Base-by-base conservation (phyloP, 2,888 invertebrate species). In the Phaonia tiefii region DNA sequence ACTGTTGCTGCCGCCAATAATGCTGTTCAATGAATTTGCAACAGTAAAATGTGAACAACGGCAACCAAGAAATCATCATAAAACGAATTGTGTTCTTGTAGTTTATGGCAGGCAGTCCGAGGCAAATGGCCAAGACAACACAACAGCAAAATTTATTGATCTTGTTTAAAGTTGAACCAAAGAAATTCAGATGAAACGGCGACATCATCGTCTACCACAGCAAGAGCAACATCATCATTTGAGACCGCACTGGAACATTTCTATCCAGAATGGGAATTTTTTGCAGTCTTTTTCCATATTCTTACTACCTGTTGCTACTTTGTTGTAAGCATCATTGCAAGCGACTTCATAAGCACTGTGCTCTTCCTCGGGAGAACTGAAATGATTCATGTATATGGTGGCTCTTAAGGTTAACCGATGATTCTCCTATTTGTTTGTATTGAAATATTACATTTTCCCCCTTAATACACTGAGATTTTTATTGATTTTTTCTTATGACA, bases 11-110 rank as follows among this genome's bases (percentile, higher is more conserved):
- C 46, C 46, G 20, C 51, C 20, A 26, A 44, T 66, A 44, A 3
- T 69, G 39, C 26, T 81, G 81, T 78, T 78, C 78, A 81, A 72
- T 81, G 81, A 78, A 78, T 81, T 81, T 81, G 77, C 71, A 25
- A 56, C 70, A 72, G 67, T 72, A 81, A 78, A 81, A 71, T 60
- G 66, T 26, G 54, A 67, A 81, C 71, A 81, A 37, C 39, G 20
- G 20, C 39, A 39, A n/a, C 26, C 56, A 75, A 69, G 63, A 74
- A 78, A 78, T 78, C 71, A 75, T 81, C 78, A 75, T 72, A 75
- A 74, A 75, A 20, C 17, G 37, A 17, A 67, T 37, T 54, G 54
- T 51, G 25, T 22, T 54, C 20, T 54, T 13, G 37, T 69, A 51
- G 37, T 51, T 67, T 67, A 67, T 51, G 51, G 67, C 67, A 13